Base-by-base conservation (phyloP, 2,113 vertebrate genomes). In the Ammospiza nelsoni region DNA sequence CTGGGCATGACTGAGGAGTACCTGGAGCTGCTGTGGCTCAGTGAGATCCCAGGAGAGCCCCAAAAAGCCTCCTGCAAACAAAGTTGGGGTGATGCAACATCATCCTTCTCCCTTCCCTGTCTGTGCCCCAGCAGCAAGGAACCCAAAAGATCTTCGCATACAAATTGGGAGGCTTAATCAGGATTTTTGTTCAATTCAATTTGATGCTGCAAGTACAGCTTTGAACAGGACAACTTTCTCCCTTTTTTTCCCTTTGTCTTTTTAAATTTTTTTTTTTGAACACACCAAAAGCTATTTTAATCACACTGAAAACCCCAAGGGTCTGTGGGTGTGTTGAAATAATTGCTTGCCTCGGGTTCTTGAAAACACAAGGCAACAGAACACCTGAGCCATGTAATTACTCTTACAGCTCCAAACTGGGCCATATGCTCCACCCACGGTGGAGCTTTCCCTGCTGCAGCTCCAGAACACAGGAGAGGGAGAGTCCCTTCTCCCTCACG, bases 371-470 rank as follows among this genome's bases (percentile, higher is more conserved):
- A 93, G 61, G 77, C 84, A 90, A 85, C 93, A 87, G 78, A 96
- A 55, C 94, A 95, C 95, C 89, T 96, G 95, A 97, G 94, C 95
- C 96, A 91, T 59, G 91, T 94, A 96, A 96, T 97, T 95, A 91
- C 87, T 94, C 87, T 83, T 65, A 48, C 11, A 82, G 89, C 68
- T 55, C 77, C 87, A 91, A 77, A 84, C 49, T 19, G 63, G 73
- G 86, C 81, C 2, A 0, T 78, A 22, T 15, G 89, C 76, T 74
- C 73, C 46, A 57, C 55, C 49, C 4, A 0, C 0, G 0, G 52
- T 33, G 58, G 51, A 66, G 37, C 46, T 69, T 87, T 62, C 62
- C 74, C 55, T 24, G 33, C 21, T 44, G 79, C 57, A 41, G 48
- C 29, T 59, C 43, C 57, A 62, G 46, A 62, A 24, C 58, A 21